Base-by-base conservation (phyloP, 2,797 vertebrate species). In the Platalea minor region DNA sequence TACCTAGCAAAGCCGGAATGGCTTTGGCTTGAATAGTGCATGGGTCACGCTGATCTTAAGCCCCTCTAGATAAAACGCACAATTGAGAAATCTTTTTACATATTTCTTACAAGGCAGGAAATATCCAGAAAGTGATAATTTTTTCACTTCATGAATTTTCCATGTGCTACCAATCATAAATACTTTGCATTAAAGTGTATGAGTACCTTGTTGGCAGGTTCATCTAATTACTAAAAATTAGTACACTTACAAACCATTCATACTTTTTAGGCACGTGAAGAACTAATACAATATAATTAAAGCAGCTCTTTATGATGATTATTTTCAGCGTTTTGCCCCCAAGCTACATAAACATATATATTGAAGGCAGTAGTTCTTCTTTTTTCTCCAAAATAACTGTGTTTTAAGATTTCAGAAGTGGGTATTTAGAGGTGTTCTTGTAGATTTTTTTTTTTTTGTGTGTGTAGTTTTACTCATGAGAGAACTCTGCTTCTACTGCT, bases 1-100 rank as follows among this genome's bases (percentile, higher is more conserved):
- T 97, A 90, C 50, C 79, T 86, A 77, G 64, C 89, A 84, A 88
- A 88, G 79, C 87, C 91, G 89, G 46, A 88, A 56, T 76, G 85
- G 76, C 82, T 91, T 74, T 48, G 25, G 20, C 87, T 91, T 57
- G 70, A 81, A 17, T 70, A 91, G 91, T 53, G 21, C 23, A 9
- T 35, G 56, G 69, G 93, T 96, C 85, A 56, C 48, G 82, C 59
- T 91, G 65, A 37, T 79, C 56, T 69, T 69, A 46, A 75, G 48
- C 73, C 39, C 84, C 86, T 85, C 43, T 81, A 53, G 45, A n/a
- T 86, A 17, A 8, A 85, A 75, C 2, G 2, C 23, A 41, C 33
- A 69, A 67, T 81, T 2, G 33, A 84, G 64, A 61, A 84, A 19
- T 72, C 46, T 75, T 50, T 80, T 64, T 46, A 9, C 17, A 4